Base-by-base conservation (phyloP, 2,888 invertebrate species). In the Plagodis dolabraria region DNA sequence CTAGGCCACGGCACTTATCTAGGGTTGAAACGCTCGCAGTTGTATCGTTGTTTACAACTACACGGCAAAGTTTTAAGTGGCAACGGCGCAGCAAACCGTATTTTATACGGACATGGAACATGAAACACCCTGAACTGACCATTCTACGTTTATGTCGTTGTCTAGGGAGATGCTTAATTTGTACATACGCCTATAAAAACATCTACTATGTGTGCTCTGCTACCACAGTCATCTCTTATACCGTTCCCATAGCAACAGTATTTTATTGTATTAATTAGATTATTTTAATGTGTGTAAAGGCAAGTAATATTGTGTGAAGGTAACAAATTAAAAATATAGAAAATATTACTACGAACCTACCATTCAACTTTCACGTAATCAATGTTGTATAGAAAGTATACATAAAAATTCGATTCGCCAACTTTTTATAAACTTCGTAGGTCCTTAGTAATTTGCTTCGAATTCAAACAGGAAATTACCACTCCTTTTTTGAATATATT, bases 401-500 rank as follows among this genome's bases (percentile, higher is more conserved):
- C 22, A 22, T 22, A 22, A 1, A 1, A 22, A 22, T 22, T 22
- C 22, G 22, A 22, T 22, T 22, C 22, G 22, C 22, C 4, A 22
- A 22, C 22, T 22, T 22, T 22, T 22, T 22, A 22, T 22, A 4
- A 22, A 22, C 22, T 22, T 36, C 9, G 36, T 36, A 7, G 9
- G 36, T 8, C 38, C 43, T 49, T 5, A 47, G 65, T 60, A 64
- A 65, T 60, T 68, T 62, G 51, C 63, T 60, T 63, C 55, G 58
- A 56, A 58, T 61, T 59, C 59, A 58, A 57, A 38, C 65, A 65
- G 65, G 65, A 65, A 66, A 68, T 66, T 63, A 67, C 64, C 59
- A 65, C 64, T 67, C 57, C 59, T 64, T 63, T 65, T 61, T 50
- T 38, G 61, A 66, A 66, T 68, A 68, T 46, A 66, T 64, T 61